Evolutionary conservation across 2,113 vertebrate species (phyloP).

Genomic region (Corythoichthys haematopterus): DNA sequence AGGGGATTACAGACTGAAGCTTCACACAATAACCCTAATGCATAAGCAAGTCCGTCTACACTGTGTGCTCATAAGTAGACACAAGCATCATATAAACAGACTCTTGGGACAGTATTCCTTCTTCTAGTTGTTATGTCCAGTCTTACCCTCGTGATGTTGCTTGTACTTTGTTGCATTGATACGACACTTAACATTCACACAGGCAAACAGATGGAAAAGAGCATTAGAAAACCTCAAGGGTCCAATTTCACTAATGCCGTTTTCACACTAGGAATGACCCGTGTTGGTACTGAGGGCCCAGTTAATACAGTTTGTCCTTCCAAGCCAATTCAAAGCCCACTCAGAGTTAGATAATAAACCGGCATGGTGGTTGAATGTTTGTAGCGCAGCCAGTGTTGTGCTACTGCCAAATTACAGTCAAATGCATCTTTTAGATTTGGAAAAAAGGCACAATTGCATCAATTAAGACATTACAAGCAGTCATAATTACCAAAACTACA

Average conservation of each 20-base stretch:
- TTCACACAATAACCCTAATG: constrained; percentile 70
- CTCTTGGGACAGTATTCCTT: background rate
- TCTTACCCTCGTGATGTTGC: constrained; percentile 20
- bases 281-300: constrained; percentile 33
- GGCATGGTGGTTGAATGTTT: constrained; percentile 38
- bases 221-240: constrained; percentile 51
- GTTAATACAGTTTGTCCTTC: constrained; percentile 55
- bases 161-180: constrained; percentile 14
- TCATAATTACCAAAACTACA: background rate
- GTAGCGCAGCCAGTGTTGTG: constrained; percentile 31
- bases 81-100: constrained; percentile 23
- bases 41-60: constrained; percentile 26
- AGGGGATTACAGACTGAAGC: constrained; percentile 69
- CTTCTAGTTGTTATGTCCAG: constrained; percentile 24
- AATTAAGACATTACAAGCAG: constrained; percentile 28
- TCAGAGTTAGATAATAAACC: constrained; percentile 55
- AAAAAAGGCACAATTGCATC: constrained; percentile 31
- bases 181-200: constrained; percentile 12
- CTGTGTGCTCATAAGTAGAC: constrained; percentile 7
- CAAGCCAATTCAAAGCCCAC: constrained; percentile 45
- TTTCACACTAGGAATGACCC: constrained; percentile 44
- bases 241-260: constrained; percentile 54
- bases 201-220: constrained; percentile 42
- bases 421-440: constrained; percentile 38
- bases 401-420: constrained; percentile 31